Evolutionary conservation across 2,797 vertebrate genomes (phyloP), one percentile per base, ranked within the genome.

Genomic region (Potorous gilbertii): DNA sequence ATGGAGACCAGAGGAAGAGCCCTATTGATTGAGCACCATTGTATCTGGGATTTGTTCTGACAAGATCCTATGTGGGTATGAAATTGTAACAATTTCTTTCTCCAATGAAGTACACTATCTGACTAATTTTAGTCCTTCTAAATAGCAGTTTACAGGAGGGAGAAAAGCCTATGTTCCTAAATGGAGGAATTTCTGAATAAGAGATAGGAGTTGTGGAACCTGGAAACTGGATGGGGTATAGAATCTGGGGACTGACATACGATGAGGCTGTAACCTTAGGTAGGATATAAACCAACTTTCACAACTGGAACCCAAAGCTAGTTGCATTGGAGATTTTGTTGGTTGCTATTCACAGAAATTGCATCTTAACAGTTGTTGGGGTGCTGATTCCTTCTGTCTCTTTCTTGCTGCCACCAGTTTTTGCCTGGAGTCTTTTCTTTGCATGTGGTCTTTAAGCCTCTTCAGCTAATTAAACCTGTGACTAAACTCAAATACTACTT

Each of bases 381-480:
- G 74, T 87, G 21, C 40, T 87, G 74, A 40, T 34, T 87, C 74
- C 40, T 50, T 87, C 74, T 87, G 74, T 81, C 21, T 81, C 74
- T 81, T 46, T 81, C 40, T 40, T 81, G 74, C 21, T 46, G 74
- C 74, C 74, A 50, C 40, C 74, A 87, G 21, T 87, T 87, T 24
- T 87, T 46, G 21, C 74, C 74, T 87, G 10, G 40, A 87, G 74
- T 87, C 40, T 46, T 87, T 46, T 87, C 74, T 87, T 87, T 27
- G 1, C 40, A 87, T 87, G 40, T 87, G 74, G 40, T 14, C 74
- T 50, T 27, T 50, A 46, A 87, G 21, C 40, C 74, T 87, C 40
- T 87, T 87, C 40, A 87, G 24, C 74, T 87, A 87, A 87, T 87
- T 87, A 87, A 87, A 87, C 74, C 74, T 87, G 74, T 87, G 74